Evolutionary conservation across 2,113 vertebrate species (phyloP), one percentile per base, ranked within the genome.

Genomic region (Ameiurus melas): DNA sequence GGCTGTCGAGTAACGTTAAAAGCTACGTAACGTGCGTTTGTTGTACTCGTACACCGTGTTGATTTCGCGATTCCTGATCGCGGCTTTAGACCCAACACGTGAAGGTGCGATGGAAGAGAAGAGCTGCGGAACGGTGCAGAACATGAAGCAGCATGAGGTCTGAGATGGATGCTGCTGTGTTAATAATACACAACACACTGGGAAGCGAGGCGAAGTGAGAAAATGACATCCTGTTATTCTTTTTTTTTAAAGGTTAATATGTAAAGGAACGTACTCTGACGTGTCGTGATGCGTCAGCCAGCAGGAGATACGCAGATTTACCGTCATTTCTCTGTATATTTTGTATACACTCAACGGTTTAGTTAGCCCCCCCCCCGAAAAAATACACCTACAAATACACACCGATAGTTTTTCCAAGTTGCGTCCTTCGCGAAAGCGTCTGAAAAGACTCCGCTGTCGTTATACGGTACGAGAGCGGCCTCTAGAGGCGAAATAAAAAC

Each of bases 81-180:
- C 20, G 60, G 43, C 60, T 80, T 78, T 62, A 17, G 43, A 43
- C 27, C n/a, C 75, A 66, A 66, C 4, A 13, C 75, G 13, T 51
- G 85, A 85, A 22, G 53, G 51, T 25, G 33, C 6, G 14, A n/a
- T 10, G 36, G 70, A 58, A 20, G 36, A 43, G 36, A 53, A 53
- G n/a, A 39, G 22, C 33, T 27, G 53, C 16, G 47, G 13, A 53
- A 30, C 47, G 27, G 20, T 27, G 68, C 25, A 47, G 85, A 1
- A 62, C 70, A n/a, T 1, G n/a, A 57, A 85, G 90, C 90, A 83
- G 43, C 83, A 84, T 3, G 62, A 90, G 85, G 78, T 90, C 85
- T 1, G 47, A 10, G 47, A 51, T 51, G 4, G 43, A 47, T 6
- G 43, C 5, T 47, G 43, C 1, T 1, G 58, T 58, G 57, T 60